Evolutionary conservation across 2,888 invertebrate species (phyloP).

Genomic region (Agrilus cyanescens): DNA sequence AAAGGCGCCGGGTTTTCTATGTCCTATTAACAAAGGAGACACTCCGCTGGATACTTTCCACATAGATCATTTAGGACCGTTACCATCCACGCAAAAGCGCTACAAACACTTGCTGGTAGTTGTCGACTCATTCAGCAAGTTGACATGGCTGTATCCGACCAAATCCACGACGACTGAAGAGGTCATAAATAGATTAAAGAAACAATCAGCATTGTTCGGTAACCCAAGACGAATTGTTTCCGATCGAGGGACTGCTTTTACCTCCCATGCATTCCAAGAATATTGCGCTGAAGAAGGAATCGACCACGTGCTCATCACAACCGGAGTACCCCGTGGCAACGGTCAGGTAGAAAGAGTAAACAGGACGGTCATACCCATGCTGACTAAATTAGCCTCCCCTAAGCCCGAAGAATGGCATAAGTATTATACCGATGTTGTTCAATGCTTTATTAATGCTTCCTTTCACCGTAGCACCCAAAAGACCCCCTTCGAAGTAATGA

Average conservation of each 20-base stretch:
- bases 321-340: neutral
- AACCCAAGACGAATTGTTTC: constrained; percentile 12
- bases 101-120: constrained; percentile 23
- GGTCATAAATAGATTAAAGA: constrained; percentile 4
- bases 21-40: constrained; percentile 19
- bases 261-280: constrained; percentile 5
- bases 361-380: constrained; percentile 4
- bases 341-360: constrained; percentile 9
- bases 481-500: too few species aligned
- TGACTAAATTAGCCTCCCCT: constrained; percentile 9
- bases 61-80: constrained; percentile 25
- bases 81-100: constrained; percentile 20
- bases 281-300: constrained; percentile 9
- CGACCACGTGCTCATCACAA: constrained; percentile 5
- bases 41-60: constrained; percentile 23
- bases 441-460: constrained; percentile 3
- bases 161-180: constrained; percentile 6
- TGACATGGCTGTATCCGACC: too few species aligned
- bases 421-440: constrained; percentile 8
- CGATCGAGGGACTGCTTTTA: constrained; percentile 13
- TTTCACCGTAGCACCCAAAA: too few species aligned
- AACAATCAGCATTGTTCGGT: constrained; percentile 10
- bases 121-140: constrained; percentile 18
- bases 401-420: constrained; percentile 15
- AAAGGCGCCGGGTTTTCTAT: constrained; percentile 18